phyloP scores from a whole-genome alignment of 2,113 vertebrate genomes.

The Felis chaus region DNA sequence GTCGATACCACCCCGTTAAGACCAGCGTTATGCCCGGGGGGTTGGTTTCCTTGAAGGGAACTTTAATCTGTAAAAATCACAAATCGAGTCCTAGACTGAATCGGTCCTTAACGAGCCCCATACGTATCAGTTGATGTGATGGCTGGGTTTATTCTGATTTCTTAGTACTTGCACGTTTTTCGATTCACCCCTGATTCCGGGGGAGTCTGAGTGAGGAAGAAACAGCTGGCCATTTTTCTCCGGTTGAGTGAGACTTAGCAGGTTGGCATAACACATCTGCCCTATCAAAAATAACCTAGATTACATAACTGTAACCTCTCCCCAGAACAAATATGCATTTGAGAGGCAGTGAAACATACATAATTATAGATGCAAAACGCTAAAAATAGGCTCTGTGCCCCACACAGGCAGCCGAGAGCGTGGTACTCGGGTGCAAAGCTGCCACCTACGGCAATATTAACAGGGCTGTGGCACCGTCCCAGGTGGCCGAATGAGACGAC shows the following conservation, averaged over 20 bases:
- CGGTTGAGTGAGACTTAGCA: constrained; percentile 60
- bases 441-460: constrained; percentile 78
- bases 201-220: neutral
- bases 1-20: neutral
- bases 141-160: neutral
- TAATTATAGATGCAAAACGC: constrained; percentile 80
- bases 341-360: constrained; percentile 77
- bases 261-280: constrained; percentile 66
- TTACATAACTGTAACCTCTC: constrained; percentile 79
- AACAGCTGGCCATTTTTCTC: constrained; percentile 31
- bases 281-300: constrained; percentile 80
- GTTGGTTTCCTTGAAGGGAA: neutral
- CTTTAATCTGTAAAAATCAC: neutral
- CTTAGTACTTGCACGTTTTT: neutral
- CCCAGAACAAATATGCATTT: constrained; percentile 79
- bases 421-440: constrained; percentile 75
- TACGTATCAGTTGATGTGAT: rapidly evolving
- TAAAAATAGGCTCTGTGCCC: constrained; percentile 82
- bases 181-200: neutral
- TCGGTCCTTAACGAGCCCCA: neutral
- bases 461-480: constrained; percentile 75
- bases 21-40: neutral
- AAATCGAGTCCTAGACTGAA: neutral
- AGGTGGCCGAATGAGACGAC: constrained; percentile 72
- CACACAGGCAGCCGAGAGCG: constrained; percentile 79